These are phyloP conservation scores for Tholera decimalis DNA, from an alignment of 2,888 invertebrate genomes.

Conservation along the genomic window DNA sequence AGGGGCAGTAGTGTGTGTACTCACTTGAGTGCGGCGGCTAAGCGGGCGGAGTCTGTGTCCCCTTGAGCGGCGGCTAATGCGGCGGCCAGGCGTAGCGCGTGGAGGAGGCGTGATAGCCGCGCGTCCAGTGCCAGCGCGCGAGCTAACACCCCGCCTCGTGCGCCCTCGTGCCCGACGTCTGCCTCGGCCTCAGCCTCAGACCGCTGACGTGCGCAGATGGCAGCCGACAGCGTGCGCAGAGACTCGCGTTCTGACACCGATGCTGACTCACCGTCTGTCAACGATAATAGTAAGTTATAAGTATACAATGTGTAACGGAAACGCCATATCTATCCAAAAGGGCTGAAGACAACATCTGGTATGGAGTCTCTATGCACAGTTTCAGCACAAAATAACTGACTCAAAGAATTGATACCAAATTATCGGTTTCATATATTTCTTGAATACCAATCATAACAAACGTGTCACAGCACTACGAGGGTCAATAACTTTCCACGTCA, in stretches of 20 bases:
- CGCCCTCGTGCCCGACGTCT: conserved; percentile 77
- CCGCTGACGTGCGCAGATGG: conserved; percentile 94
- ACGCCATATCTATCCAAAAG: too few relatives aligned
- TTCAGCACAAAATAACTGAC: too few relatives aligned
- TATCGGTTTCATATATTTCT: too few relatives aligned
- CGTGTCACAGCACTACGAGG: too few relatives aligned
- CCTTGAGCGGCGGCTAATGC: conserved; percentile 92
- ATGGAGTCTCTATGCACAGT: too few relatives aligned
- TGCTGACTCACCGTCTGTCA: conserved; percentile 74
- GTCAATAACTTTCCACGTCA: too few relatives aligned
- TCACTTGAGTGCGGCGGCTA: conserved; percentile 89
- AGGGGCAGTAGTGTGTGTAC: too few relatives aligned
- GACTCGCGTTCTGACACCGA: conserved; percentile 92
- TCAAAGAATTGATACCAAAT: too few relatives aligned
- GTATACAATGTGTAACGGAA: too few relatives aligned
- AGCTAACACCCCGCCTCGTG: conserved; percentile 84
- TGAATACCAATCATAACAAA: too few relatives aligned
- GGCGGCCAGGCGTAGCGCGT: conserved; percentile 93
- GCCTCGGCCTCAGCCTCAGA: conserved; percentile 91
- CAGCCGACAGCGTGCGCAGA: conserved; percentile 95
- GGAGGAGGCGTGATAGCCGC: conserved; percentile 83
- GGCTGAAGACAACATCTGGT: too few relatives aligned
- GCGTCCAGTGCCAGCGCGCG: conserved; percentile 93
- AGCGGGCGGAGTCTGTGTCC: conserved; percentile 90
- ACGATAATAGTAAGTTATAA: too few relatives aligned